Base-by-base conservation (phyloP, 2,797 vertebrate species). In the Propithecus deckenii region DNA sequence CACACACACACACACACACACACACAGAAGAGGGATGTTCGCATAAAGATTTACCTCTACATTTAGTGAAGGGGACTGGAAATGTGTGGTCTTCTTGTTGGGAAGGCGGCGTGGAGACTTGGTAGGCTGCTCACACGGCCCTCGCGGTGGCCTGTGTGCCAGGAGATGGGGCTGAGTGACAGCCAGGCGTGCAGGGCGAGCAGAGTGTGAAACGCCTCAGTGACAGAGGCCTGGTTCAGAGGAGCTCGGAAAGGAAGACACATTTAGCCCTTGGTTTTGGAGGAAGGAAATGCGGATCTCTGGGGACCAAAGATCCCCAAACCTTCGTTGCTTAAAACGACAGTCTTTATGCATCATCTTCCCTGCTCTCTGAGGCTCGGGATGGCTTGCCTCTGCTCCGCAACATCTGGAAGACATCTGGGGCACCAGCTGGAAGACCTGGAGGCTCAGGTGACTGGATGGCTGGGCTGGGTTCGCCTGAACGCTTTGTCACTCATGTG, bases 81-180 rank as follows among this genome's bases (percentile, higher is more conserved):
- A 25, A 10, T 0, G 7, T 1, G 1, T 0, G 0, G 28, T 59
- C n/a, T 46, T 63, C 48, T n/a, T 4, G 1, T 9, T 38, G 52
- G 52, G 32, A 48, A 61, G 48, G 61, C 38, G 30, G 10, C 35
- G 22, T 30, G 75, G 35, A 57, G 22, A 14, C 35, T 63, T 41
- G 69, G 55, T 43, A 7, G 35, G 38, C 74, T 30, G 81, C 20
- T 38, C 61, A 46, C 28, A n/a, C 0, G 0, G 11, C 46, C 48
- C 30, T 4, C 25, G 20, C 15, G 3, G 4, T 1, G 9, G 7
- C 85, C 86, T 13, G 7, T 22, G 22, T 15, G 4, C 32, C 18
- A 1, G 50, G 65, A 76, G 32, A 11, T 23, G 23, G 67, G n/a
- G 30, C 25, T n/a, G 76, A 91, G 65, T 43, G 85, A 43, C 38